These are phyloP conservation scores for Caerostris extrusa DNA, from an alignment of 1,140 invertebrate species.

Conservation along the genomic window DNA sequence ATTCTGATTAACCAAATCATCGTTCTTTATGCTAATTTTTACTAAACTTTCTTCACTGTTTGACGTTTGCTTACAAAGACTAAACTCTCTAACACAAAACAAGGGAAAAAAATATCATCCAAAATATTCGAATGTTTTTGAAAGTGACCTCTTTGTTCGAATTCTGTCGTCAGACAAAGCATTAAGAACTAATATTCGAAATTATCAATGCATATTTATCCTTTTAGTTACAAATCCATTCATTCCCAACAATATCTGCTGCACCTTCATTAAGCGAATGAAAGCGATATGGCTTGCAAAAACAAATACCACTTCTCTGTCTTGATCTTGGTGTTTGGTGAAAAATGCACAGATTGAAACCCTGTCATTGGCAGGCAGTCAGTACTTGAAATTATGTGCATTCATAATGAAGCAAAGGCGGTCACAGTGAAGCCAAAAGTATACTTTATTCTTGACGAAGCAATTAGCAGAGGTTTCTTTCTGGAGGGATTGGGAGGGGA, in stretches of 20 bases:
- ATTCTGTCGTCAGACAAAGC: background rate
- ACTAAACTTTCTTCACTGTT: background rate
- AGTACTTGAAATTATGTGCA: constrained; percentile 46
- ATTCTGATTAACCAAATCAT: background rate
- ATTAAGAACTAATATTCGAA: background rate
- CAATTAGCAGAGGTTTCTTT: constrained; percentile 67
- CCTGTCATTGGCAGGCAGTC: constrained; percentile 52
- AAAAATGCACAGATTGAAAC: constrained; percentile 39
- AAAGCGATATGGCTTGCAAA: background rate
- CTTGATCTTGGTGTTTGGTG: background rate
- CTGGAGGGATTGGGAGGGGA: background rate
- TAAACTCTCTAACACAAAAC: background rate
- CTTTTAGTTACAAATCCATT: background rate
- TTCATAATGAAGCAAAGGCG: constrained; percentile 40
- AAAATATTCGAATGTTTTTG: background rate
- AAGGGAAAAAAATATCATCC: background rate
- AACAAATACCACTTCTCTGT: constrained; percentile 14
- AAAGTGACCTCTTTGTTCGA: background rate
- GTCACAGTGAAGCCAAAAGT: constrained; percentile 49
- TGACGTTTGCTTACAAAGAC: background rate
- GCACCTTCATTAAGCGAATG: constrained; percentile 19
- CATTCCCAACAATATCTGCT: constrained; percentile 22
- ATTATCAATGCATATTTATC: constrained; percentile 42
- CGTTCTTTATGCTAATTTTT: background rate
- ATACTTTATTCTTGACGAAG: constrained; percentile 50